Conservation (phyloP, 92 coral and sea anemone genomes). For the Nematostella vectensis region DNA sequence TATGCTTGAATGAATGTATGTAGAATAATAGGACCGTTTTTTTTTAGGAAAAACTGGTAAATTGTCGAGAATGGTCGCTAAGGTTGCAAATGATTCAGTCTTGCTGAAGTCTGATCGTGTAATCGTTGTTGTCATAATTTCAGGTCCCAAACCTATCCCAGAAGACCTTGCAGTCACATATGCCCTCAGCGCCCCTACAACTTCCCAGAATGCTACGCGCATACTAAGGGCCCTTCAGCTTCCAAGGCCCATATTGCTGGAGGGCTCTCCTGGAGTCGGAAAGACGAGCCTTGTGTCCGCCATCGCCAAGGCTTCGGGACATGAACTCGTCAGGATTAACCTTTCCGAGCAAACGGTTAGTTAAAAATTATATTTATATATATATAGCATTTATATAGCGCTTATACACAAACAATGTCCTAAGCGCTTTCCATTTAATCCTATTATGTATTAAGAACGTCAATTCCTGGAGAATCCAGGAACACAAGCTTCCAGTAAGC, state of each 20-base stretch:
- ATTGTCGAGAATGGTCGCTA: too few species aligned
- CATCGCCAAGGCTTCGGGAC: conserved; percentile 90
- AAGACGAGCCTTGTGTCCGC: conserved; percentile 94
- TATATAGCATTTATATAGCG: too few species aligned
- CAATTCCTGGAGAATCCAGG: neutral
- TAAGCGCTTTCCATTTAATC: conserved; percentile 5
- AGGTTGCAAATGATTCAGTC: too few species aligned
- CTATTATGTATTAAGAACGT: too few species aligned
- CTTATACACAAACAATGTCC: too few species aligned
- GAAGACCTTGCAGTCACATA: conserved; percentile 42
- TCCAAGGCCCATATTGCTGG: conserved; percentile 78
- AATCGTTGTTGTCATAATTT: too few species aligned
- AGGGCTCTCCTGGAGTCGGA: conserved; percentile 99
- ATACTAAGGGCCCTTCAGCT: conserved; percentile 79
- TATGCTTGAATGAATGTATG: too few species aligned
- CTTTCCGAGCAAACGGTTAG: conserved; percentile 96
- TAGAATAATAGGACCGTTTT: too few species aligned
- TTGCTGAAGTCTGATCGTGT: too few species aligned
- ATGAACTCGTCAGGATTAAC: conserved; percentile 82
- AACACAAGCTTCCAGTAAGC: neutral
- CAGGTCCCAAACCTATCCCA: conserved; percentile 58
- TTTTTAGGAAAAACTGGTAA: too few species aligned
- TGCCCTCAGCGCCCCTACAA: conserved; percentile 87
- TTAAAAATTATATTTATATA: neutral
- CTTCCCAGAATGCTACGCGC: conserved; percentile 84